Base-by-base conservation (phyloP, 2,888 invertebrate species). In the Acrobasis consociella region DNA sequence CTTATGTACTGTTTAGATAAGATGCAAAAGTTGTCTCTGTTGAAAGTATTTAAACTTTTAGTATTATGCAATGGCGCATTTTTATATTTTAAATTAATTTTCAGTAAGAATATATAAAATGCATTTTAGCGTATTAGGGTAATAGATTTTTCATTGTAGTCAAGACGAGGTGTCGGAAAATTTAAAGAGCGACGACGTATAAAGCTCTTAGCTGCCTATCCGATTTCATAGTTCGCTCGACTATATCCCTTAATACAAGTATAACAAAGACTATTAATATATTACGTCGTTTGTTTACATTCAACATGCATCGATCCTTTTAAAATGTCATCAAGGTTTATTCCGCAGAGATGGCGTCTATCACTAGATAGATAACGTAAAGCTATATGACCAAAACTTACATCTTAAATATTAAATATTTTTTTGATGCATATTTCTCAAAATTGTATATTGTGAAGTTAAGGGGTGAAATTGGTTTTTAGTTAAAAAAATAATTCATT, bases 221-320 rank as follows among this genome's bases (percentile, higher is more conserved):
- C 13, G 13, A 42, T 56, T 56, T 46, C 56, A 42, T 15, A 17
- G 42, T 56, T 17, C 17, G 17, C 13, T 56, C 8, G 15, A 42
- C n/a, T 42, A 46, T 42, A 17, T 42, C 5, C 56, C n/a, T 49
- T 39, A 58, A 49, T 46, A n/a, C 22, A 31, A 31, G 22, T 13
- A 31, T 22, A 52, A 22, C 37, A 52, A 13, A 52, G 10, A 31
- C 11, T 52, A n/a, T 52, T 8, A n/a, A n/a, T 46, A 13, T 46
- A 46, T 46, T 13, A 46, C 13, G 46, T 13, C n/a, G 46, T 46
- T n/a, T 46, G 13, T 46, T 46, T 46, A 10, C 71, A 69, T 59
- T 83, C 81, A 73, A 65, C 62, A 81, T 75, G 87, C 89, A 85
- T 79, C 73, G 72, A 83, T 83, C 79, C 87, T 87, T 89, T 90